A percentile compares a stretch with the other conserved stretches of the same genome.
Conservation (phyloP, 2,113 vertebrate species). For the Cyprinodon tularosa region DNA sequence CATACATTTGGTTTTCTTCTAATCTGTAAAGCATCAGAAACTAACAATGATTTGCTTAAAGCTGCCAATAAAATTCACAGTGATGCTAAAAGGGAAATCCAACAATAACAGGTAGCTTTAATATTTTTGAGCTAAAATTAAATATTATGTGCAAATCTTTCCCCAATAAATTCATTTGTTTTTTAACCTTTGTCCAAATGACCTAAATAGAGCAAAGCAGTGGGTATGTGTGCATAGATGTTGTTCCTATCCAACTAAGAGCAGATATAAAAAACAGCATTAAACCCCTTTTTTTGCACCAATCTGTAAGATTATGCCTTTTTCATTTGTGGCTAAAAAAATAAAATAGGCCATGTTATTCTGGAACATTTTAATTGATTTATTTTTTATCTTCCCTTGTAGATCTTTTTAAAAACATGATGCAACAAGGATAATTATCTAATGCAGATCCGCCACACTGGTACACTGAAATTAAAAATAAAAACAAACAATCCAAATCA, state of each 20-base stretch:
- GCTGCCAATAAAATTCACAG: background rate
- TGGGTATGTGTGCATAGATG: conserved; percentile 45
- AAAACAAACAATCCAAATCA: conserved; percentile 82
- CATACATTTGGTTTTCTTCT: background rate
- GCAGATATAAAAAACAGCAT: conserved; percentile 39
- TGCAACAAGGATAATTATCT: conserved; percentile 10
- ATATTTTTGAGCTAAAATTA: conserved; percentile 32
- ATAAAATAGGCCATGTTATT: conserved; percentile 63
- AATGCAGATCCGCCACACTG: conserved; percentile 48
- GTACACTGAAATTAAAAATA: conserved; percentile 44
- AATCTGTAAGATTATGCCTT: conserved; percentile 38
- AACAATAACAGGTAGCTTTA: background rate
- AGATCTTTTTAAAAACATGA: conserved; percentile 35
- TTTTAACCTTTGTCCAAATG: conserved; percentile 42
- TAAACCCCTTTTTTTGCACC: conserved; percentile 35
- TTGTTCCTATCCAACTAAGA: conserved; percentile 34
- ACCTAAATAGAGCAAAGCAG: conserved; percentile 34
- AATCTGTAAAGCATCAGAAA: background rate
- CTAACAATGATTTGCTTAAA: background rate
- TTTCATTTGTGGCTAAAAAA: conserved; percentile 30
- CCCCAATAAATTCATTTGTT: conserved; percentile 41
- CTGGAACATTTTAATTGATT: conserved; percentile 69
- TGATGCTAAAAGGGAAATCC: too few relatives aligned
- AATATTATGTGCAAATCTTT: conserved; percentile 42
- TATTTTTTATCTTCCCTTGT: conserved; percentile 66